phyloP scores from a whole-genome alignment of 2,888 invertebrate genomes.

The Conistra vaccinii region DNA sequence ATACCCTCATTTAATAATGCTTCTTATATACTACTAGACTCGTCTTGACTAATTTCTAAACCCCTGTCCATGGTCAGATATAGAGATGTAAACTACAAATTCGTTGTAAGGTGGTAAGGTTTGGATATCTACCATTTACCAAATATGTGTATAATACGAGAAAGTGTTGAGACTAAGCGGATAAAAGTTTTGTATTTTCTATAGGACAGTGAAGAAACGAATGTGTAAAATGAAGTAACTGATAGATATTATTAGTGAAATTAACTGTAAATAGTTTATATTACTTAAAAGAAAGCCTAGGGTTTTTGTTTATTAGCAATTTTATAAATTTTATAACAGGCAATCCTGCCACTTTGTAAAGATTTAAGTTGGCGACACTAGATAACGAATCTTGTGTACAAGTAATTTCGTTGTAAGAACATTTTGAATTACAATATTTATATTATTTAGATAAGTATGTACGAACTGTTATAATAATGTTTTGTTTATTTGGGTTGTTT shows the following conservation, averaged over 20 bases:
- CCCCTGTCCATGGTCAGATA: not conserved
- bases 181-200: slow-evolving; percentile 28
- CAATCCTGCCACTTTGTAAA: slow-evolving; percentile 22
- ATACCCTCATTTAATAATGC: not conserved
- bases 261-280: slow-evolving; percentile 45
- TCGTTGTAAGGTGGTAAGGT: slow-evolving; percentile 37
- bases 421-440: slow-evolving; percentile 57
- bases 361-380: slow-evolving; percentile 13
- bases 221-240: slow-evolving; percentile 3
- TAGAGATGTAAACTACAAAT: slow-evolving; percentile 1
- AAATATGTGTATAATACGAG: slow-evolving; percentile 31
- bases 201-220: not conserved
- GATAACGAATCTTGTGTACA: slow-evolving; percentile 16
- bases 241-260: slow-evolving; percentile 14
- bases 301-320: not conserved
- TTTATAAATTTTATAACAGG: slow-evolving; percentile 20
- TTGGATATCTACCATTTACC: slow-evolving; percentile 39
- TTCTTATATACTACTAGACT: not conserved
- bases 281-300: not conserved
- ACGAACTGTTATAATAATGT: slow-evolving; percentile 76
- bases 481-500: slow-evolving; percentile 66
- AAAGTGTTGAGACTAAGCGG: slow-evolving; percentile 40
- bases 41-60: not conserved
- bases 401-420: slow-evolving; percentile 17
- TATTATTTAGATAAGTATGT: slow-evolving; percentile 52